Evolutionary conservation across 1,140 invertebrate species (phyloP).

Genomic region (Drosophila bocqueti): DNA sequence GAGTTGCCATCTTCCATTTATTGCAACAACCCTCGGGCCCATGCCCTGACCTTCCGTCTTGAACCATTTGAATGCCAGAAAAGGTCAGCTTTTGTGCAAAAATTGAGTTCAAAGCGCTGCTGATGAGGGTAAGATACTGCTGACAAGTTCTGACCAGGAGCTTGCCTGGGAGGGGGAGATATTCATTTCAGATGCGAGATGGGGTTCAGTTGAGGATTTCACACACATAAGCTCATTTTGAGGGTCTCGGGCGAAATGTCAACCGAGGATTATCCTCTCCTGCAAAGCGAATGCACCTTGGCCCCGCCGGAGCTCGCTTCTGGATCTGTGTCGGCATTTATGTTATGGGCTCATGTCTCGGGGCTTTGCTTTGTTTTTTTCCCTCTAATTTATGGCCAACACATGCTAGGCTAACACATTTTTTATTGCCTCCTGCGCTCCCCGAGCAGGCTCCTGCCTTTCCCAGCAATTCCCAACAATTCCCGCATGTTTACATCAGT

Average conservation of each 20-base stretch:
- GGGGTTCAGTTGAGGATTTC: constrained; percentile 19
- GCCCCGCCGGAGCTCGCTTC: constrained; percentile 4
- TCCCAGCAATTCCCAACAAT: constrained; percentile 15
- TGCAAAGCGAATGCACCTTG: constrained; percentile 14
- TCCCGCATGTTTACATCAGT: constrained; percentile 47
- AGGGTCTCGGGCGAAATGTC: constrained; percentile 51
- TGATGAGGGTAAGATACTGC: constrained; percentile 68
- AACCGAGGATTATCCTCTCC: constrained; percentile 44
- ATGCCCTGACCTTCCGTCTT: constrained; percentile 8
- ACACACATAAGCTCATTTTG: constrained; percentile 29
- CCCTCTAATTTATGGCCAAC: constrained; percentile 47
- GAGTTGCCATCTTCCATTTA: constrained; percentile 17
- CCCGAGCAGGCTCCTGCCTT: background rate
- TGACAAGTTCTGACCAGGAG: constrained; percentile 38
- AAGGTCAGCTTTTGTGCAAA: constrained; percentile 55
- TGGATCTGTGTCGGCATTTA: constrained; percentile 13
- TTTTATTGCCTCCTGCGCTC: constrained; percentile 21
- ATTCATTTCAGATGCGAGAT: constrained; percentile 28
- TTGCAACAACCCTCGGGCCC: background rate
- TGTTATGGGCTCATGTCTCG: constrained; percentile 17
- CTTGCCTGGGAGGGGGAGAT: background rate
- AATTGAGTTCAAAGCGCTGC: constrained; percentile 48
- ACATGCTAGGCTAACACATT: constrained; percentile 44
- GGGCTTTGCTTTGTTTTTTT: constrained; percentile 43
- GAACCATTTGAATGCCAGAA: constrained; percentile 38